Percentiles rank a stretch among this genome's conserved stretches.
phyloP scores from a whole-genome alignment of 2,797 vertebrate species.

The Brachymystax lenok region DNA sequence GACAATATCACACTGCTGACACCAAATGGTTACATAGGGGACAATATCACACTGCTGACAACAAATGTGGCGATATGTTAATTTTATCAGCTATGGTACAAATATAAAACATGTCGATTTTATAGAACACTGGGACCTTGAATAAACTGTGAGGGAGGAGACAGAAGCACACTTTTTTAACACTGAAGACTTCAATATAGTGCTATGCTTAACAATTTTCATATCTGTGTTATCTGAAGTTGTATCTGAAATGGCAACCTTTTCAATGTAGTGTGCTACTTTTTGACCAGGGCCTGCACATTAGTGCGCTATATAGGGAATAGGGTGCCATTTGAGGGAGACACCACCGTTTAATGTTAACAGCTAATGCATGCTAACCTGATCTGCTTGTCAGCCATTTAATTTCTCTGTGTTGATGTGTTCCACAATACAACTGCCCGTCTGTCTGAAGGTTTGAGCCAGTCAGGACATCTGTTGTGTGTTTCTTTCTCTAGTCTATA shows the following conservation, averaged over 20 bases:
- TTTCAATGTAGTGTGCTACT: too few relatives aligned
- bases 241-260: too few relatives aligned
- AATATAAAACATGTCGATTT: background rate
- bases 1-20: too few relatives aligned
- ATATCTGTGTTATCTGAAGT: background rate
- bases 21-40: too few relatives aligned
- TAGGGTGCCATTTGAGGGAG: background rate
- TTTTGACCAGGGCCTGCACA: too few relatives aligned
- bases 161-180: background rate
- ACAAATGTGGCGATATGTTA: too few relatives aligned
- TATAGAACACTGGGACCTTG: background rate
- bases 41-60: too few relatives aligned
- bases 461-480: slow-evolving; percentile 15
- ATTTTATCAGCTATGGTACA: too few relatives aligned
- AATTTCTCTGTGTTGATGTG: slow-evolving; percentile 53
- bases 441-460: slow-evolving; percentile 23
- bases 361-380: slow-evolving; percentile 61
- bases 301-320: background rate
- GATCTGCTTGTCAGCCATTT: slow-evolving; percentile 86
- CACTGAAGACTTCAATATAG: background rate
- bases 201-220: background rate
- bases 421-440: slow-evolving; percentile 7
- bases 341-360: background rate
- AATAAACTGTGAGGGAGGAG: background rate
- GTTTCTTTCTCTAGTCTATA: slow-evolving; percentile 12